A percentile compares a stretch with the other conserved stretches of the same genome.
Conservation (phyloP, 2,113 vertebrate genomes). For the Ictalurus furcatus region DNA sequence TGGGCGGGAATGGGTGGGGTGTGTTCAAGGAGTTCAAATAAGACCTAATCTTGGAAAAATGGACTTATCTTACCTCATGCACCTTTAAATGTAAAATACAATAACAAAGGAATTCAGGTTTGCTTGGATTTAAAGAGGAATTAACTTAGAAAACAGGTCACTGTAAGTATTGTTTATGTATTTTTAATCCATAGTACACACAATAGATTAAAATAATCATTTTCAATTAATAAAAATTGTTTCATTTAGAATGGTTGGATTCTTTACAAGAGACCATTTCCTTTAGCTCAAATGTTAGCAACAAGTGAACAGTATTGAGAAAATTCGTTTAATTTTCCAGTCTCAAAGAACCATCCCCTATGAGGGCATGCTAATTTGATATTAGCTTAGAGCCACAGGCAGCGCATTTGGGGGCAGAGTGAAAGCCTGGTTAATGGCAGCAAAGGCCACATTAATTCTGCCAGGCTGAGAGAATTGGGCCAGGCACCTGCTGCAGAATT, state of each 20-base stretch:
- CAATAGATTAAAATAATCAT: not conserved
- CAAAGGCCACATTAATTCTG: conserved; percentile 68
- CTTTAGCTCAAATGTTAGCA: not conserved
- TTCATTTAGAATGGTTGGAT: not conserved
- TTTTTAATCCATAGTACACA: not conserved
- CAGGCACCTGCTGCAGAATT: conserved; percentile 76
- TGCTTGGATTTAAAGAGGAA: not conserved
- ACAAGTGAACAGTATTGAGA: conserved; percentile 10
- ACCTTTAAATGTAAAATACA: not conserved
- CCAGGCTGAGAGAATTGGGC: conserved; percentile 70
- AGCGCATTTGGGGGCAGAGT: conserved; percentile 46
- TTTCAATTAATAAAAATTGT: not conserved
- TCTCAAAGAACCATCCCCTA: not conserved
- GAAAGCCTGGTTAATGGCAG: conserved; percentile 49
- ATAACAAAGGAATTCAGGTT: not conserved
- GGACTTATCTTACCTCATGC: not conserved
- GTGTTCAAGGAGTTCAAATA: not conserved
- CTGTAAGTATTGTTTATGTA: not conserved
- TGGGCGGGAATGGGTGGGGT: not conserved
- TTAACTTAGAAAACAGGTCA: not conserved
- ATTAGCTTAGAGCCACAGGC: conserved; percentile 29
- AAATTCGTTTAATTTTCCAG: not conserved
- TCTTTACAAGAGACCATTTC: not conserved
- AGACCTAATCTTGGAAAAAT: not conserved
- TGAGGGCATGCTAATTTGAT: conserved; percentile 30